phyloP scores from a whole-genome alignment of 23 tunicate species.

The Ciona savignyi region DNA sequence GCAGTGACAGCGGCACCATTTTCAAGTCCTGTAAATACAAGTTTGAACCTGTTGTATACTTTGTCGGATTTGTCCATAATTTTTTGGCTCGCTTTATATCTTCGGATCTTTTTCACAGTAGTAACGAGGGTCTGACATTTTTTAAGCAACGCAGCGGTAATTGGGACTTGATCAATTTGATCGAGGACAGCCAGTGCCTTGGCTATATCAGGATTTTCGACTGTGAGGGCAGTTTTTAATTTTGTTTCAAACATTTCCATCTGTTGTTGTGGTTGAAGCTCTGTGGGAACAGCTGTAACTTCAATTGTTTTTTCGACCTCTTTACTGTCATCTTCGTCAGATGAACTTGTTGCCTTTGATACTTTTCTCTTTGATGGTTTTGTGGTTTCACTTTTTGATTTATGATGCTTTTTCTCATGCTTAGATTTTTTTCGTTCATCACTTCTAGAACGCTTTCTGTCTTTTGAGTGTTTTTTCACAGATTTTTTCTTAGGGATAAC shows the following conservation, averaged over 20 bases:
- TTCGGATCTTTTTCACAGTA: conserved; percentile 75
- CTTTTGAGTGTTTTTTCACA: conserved; percentile 21
- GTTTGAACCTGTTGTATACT: conserved; percentile 73
- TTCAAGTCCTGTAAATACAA: conserved; percentile 57
- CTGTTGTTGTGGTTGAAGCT: conserved; percentile 32
- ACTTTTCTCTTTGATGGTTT: background rate
- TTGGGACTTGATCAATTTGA: conserved; percentile 53
- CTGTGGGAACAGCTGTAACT: conserved; percentile 7
- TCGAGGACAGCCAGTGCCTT: conserved; percentile 66
- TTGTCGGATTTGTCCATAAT: conserved; percentile 83
- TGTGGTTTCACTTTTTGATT: conserved; percentile 1
- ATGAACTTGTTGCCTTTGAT: background rate
- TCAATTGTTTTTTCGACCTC: conserved; percentile 9
- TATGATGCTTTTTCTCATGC: conserved; percentile 25
- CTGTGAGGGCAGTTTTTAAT: conserved; percentile 64
- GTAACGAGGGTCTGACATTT: conserved; percentile 70
- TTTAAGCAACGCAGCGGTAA: conserved; percentile 50
- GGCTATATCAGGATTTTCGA: conserved; percentile 76
- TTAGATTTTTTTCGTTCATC: background rate
- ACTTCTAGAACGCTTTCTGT: conserved; percentile 8
- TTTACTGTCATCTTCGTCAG: conserved; percentile 5
- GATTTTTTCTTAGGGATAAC: conserved; percentile 27
- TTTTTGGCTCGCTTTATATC: conserved; percentile 84
- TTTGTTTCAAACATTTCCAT: conserved; percentile 64
- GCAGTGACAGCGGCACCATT: conserved; percentile 58